A percentile compares a stretch with the other conserved stretches of the same genome.
These are phyloP conservation scores for Furcula furcula DNA, from an alignment of 2,888 invertebrate genomes.

Conservation along the genomic window DNA sequence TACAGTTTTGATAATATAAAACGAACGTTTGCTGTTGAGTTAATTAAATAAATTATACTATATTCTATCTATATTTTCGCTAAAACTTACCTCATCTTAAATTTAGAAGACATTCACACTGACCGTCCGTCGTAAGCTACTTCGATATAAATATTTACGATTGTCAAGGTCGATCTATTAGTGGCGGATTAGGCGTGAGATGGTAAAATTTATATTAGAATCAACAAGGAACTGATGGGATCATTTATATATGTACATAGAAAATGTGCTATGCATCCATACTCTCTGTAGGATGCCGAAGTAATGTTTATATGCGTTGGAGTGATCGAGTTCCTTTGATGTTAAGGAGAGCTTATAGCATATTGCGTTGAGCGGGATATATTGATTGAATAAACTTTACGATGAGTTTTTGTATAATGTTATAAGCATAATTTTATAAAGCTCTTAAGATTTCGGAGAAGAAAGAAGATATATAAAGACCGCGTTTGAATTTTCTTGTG, in stretches of 20 bases:
- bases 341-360: slow-evolving; percentile 27
- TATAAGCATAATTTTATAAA: slow-evolving; percentile 9
- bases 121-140: slow-evolving; percentile 58
- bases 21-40: too few species aligned
- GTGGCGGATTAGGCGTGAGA: slow-evolving; percentile 46
- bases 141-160: slow-evolving; percentile 61
- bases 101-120: slow-evolving; percentile 69
- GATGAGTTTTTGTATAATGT: slow-evolving; percentile 8
- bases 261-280: slow-evolving; percentile 30
- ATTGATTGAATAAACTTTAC: slow-evolving; percentile 20
- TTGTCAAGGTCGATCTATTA: slow-evolving; percentile 62
- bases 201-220: slow-evolving; percentile 42
- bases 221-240: slow-evolving; percentile 36
- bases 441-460: slow-evolving; percentile 1
- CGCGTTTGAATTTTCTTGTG: too few species aligned
- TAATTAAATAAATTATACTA: too few species aligned
- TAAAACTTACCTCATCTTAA: slow-evolving; percentile 34
- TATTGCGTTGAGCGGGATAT: too few species aligned
- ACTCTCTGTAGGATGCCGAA: slow-evolving; percentile 26
- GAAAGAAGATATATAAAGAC: too few species aligned
- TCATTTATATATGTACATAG: slow-evolving; percentile 32
- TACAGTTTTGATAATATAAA: too few species aligned
- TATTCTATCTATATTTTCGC: too few species aligned
- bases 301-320: slow-evolving; percentile 35
- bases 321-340: slow-evolving; percentile 42